These are phyloP conservation scores for Sarcophaga carnaria DNA, from an alignment of 2,888 invertebrate species.

Conservation along the genomic window DNA sequence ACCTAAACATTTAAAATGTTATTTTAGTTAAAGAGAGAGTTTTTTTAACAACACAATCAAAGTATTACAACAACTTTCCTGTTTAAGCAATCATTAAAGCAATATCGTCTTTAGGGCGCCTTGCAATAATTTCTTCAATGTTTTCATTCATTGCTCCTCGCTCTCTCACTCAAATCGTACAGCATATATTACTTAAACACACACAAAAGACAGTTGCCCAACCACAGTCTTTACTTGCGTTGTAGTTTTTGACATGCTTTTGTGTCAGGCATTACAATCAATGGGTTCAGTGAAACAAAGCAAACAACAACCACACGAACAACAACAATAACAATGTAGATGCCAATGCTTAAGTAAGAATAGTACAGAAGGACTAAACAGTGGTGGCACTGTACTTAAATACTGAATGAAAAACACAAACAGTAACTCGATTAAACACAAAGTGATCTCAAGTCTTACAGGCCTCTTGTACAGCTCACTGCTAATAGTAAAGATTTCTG, in stretches of 20 bases:
- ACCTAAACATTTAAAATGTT: slow-evolving; percentile 3
- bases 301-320: background rate
- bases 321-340: background rate
- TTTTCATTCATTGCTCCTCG: background rate
- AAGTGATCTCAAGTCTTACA: too few relatives aligned
- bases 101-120: slow-evolving; percentile 55
- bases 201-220: background rate
- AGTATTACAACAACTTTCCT: background rate
- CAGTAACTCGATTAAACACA: background rate
- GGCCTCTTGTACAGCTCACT: too few relatives aligned
- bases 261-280: slow-evolving; percentile 51
- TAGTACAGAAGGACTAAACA: too few relatives aligned
- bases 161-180: background rate
- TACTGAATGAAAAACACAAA: too few relatives aligned
- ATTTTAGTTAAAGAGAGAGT: background rate
- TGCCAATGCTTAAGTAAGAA: too few relatives aligned
- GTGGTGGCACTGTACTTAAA: too few relatives aligned
- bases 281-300: slow-evolving; percentile 29
- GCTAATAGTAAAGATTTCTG: too few relatives aligned
- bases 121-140: slow-evolving; percentile 29
- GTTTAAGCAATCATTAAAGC: slow-evolving; percentile 16
- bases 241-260: slow-evolving; percentile 48
- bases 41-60: background rate
- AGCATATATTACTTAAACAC: too few relatives aligned
- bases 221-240: background rate